Evolutionary conservation across 2,113 vertebrate genomes (phyloP).

Genomic region (Gavialis gangeticus): DNA sequence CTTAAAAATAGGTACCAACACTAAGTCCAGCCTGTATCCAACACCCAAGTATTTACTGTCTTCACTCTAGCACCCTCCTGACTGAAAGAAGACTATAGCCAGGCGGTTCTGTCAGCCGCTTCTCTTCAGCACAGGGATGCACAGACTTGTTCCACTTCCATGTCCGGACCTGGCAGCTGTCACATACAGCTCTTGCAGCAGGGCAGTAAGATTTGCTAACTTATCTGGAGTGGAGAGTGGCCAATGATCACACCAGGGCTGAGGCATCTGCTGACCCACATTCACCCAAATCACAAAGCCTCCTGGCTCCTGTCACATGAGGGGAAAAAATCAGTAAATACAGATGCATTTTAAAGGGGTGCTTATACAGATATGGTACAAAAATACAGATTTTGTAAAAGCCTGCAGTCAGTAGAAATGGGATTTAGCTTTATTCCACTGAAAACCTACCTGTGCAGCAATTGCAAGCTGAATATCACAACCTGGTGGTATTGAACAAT

Average conservation of each 20-base stretch:
- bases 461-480: fast-evolving
- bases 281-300: neutral
- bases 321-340: neutral
- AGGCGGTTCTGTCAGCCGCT: neutral
- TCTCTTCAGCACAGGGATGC: neutral
- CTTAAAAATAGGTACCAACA: neutral
- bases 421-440: neutral
- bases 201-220: neutral
- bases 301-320: neutral
- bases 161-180: neutral
- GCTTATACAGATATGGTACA: fast-evolving
- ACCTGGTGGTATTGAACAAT: neutral
- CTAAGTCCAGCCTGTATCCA: neutral
- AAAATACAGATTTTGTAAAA: neutral
- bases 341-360: neutral
- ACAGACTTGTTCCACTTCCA: neutral
- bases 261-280: neutral
- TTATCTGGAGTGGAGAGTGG: neutral
- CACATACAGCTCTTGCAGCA: neutral
- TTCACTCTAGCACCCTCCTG: neutral
- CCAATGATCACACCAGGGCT: fast-evolving
- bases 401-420: neutral
- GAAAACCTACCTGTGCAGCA: neutral
- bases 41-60: neutral
- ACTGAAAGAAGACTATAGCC: neutral